A percentile compares a stretch with the other conserved stretches of the same genome.
phyloP scores from a whole-genome alignment of 2,888 invertebrate genomes.

The Caradrina clavipalpis region DNA sequence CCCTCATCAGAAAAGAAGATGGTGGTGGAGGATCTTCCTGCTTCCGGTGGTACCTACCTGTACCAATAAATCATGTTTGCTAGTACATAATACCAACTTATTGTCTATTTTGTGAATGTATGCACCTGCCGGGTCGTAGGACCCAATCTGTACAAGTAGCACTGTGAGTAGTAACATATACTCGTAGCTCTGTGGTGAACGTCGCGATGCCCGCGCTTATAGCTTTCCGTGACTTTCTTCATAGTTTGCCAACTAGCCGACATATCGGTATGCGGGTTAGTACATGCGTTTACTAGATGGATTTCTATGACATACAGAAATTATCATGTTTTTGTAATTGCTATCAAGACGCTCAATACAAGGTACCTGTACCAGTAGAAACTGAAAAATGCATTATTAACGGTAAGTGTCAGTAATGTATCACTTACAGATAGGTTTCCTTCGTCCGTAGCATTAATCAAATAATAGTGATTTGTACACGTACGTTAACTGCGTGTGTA shows the following conservation, averaged over 20 bases:
- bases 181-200: conserved; percentile 46
- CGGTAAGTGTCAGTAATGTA: neutral
- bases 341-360: too few species aligned
- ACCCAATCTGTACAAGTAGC: conserved; percentile 3
- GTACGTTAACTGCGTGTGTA: conserved; percentile 6
- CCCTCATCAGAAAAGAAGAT: too few species aligned
- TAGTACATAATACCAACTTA: neutral
- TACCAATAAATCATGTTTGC: too few species aligned
- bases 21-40: too few species aligned
- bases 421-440: neutral
- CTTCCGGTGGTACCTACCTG: too few species aligned
- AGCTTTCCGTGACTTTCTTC: conserved; percentile 22
- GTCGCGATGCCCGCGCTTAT: conserved; percentile 21
- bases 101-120: neutral
- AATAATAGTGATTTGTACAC: conserved; percentile 1
- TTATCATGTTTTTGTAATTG: too few species aligned
- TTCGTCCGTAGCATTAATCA: conserved; percentile 21
- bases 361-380: too few species aligned
- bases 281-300: neutral
- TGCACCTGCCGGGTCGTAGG: neutral
- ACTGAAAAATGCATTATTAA: neutral
- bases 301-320: too few species aligned
- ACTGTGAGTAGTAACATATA: conserved; percentile 21
- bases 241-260: conserved; percentile 20
- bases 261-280: conserved; percentile 1